These are phyloP conservation scores for Streblospio benedicti DNA, from an alignment of 1,140 invertebrate genomes.

Conservation along the genomic window DNA sequence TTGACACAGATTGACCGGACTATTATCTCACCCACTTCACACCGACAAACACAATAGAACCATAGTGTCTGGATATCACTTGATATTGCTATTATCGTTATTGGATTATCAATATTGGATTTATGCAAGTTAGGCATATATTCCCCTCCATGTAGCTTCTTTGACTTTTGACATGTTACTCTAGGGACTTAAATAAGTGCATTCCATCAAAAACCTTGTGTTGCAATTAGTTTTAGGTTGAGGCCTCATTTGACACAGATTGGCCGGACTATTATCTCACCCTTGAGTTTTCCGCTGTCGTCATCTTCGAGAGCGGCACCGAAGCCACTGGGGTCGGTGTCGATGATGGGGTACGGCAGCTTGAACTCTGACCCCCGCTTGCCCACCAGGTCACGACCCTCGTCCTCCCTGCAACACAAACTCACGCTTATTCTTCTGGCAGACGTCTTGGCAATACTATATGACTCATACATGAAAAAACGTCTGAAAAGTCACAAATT, in stretches of 20 bases:
- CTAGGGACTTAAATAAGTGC: too few species aligned
- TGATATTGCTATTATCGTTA: too few species aligned
- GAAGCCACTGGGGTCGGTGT: constrained; percentile 43
- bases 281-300: constrained; percentile 1
- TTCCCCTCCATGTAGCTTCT: constrained; percentile 28
- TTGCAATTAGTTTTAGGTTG: constrained; percentile 1
- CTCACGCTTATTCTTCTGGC: too few species aligned
- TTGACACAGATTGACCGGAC: too few species aligned
- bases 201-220: not conserved
- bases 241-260: too few species aligned
- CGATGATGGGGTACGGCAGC: constrained; percentile 82
- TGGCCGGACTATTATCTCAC: too few species aligned
- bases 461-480: not conserved
- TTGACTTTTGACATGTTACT: constrained; percentile 37
- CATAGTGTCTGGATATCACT: too few species aligned
- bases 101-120: too few species aligned
- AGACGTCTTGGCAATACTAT: constrained; percentile 5
- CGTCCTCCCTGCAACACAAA: constrained; percentile 75
- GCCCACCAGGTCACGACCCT: constrained; percentile 87
- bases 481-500: not conserved
- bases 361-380: constrained; percentile 99
- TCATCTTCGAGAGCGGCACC: constrained; percentile 42
- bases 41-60: too few species aligned
- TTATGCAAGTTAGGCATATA: too few species aligned
- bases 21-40: too few species aligned